These are phyloP conservation scores for Nezara viridula DNA, from an alignment of 2,888 invertebrate species.

Conservation along the genomic window DNA sequence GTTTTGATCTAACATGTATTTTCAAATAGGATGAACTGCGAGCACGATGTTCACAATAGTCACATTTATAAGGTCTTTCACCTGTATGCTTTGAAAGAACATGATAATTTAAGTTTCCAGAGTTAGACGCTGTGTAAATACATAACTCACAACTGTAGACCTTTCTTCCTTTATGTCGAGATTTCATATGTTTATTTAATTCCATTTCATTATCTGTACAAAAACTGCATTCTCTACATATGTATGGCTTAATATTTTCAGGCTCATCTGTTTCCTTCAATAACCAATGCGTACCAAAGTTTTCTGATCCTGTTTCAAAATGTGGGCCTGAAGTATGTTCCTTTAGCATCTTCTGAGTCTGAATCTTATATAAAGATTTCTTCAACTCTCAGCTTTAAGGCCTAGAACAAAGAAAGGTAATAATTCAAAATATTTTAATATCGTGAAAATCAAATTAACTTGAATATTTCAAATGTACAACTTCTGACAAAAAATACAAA, in stretches of 20 bases:
- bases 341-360: conserved; percentile 36
- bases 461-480: background rate
- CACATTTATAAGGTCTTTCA: conserved; percentile 55
- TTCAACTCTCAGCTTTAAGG: background rate
- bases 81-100: conserved; percentile 50
- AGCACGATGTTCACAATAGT: conserved; percentile 52
- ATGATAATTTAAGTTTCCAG: conserved; percentile 52
- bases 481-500: background rate
- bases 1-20: conserved; percentile 48
- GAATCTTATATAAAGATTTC: background rate
- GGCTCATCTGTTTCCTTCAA: conserved; percentile 25
- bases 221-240: conserved; percentile 37
- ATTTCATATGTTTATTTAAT: conserved; percentile 17
- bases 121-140: conserved; percentile 42
- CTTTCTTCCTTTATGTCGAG: conserved; percentile 30
- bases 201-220: conserved; percentile 13
- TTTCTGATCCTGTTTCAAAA: background rate
- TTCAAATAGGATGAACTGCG: conserved; percentile 49
- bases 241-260: conserved; percentile 10
- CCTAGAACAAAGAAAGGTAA: conserved; percentile 23
- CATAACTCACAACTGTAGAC: conserved; percentile 41
- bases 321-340: background rate
- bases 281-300: conserved; percentile 50
- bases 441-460: background rate
- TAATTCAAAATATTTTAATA: background rate